A percentile compares a stretch with the other conserved stretches of the same genome.
These are phyloP conservation scores for Galagoides demidoff DNA, from an alignment of 2,797 vertebrate species.

Conservation along the genomic window DNA sequence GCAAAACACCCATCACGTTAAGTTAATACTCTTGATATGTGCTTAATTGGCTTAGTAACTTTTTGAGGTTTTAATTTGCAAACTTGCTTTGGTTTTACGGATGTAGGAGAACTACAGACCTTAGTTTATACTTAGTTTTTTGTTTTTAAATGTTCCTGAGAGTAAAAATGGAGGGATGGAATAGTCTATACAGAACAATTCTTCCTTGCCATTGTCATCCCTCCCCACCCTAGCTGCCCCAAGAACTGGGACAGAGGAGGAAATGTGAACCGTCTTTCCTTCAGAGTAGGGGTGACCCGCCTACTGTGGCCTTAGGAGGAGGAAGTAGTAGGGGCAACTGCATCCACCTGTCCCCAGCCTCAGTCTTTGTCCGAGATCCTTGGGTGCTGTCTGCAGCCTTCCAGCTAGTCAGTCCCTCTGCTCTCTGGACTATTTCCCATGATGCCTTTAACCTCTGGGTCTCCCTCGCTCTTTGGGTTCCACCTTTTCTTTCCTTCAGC, in stretches of 20 bases:
- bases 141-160: slow-evolving; percentile 5
- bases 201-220: background rate
- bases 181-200: background rate
- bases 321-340: fast-evolving
- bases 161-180: background rate
- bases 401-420: too few species aligned
- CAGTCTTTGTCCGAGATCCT: background rate
- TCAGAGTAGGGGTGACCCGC: background rate
- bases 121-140: slow-evolving; percentile 40
- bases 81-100: slow-evolving; percentile 46
- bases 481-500: background rate
- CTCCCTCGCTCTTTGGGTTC: background rate
- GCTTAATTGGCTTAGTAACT: background rate
- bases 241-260: background rate
- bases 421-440: background rate
- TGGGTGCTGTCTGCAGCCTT: background rate
- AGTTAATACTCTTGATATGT: background rate
- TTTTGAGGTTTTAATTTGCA: slow-evolving; percentile 39
- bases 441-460: background rate
- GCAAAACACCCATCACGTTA: background rate
- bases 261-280: background rate
- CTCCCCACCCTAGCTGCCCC: fast-evolving
- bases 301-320: fast-evolving
- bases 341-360: background rate
- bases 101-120: slow-evolving; percentile 32